A percentile compares a stretch with the other conserved stretches of the same genome.
Conservation (phyloP, 2,888 invertebrate species). For the Crossocerus cetratus region DNA sequence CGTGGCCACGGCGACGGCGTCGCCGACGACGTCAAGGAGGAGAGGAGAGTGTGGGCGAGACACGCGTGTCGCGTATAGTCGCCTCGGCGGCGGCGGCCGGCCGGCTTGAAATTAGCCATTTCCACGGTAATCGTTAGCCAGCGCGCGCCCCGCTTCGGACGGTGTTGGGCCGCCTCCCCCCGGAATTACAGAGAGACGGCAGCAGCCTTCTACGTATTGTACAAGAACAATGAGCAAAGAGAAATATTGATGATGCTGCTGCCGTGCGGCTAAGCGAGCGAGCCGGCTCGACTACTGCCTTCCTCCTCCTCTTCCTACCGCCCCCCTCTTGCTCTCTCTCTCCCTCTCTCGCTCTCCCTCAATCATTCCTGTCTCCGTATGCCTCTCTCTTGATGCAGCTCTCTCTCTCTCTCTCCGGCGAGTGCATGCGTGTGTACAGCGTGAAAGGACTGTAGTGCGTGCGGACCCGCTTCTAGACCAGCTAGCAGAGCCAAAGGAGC, state of each 20-base stretch:
- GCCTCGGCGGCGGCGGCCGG: constrained; percentile 8
- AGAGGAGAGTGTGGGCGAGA: background rate
- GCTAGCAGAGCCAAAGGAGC: background rate
- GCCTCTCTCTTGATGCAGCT: background rate
- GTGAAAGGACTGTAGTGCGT: constrained; percentile 56
- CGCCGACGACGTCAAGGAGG: background rate
- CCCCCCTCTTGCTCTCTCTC: background rate
- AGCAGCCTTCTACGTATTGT: constrained; percentile 68
- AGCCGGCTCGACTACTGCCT: constrained; percentile 5
- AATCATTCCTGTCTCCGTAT: no score
- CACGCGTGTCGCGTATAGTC: constrained; percentile 25
- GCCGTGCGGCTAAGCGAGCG: constrained; percentile 58
- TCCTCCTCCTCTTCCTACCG: no score
- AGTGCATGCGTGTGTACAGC: constrained; percentile 43
- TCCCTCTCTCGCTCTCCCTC: background rate
- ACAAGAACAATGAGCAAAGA: constrained; percentile 78
- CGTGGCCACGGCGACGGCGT: no score
- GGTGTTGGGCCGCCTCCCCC: constrained; percentile 38
- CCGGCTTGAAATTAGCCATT: constrained; percentile 64
- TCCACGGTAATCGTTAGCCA: constrained; percentile 63
- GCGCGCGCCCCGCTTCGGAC: constrained; percentile 32
- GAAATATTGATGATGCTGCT: constrained; percentile 79
- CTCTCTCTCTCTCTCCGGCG: constrained; percentile 6
- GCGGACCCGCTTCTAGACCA: constrained; percentile 28
- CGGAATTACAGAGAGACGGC: constrained; percentile 59